phyloP scores from a whole-genome alignment of 2,888 invertebrate species.

The Plebejus melissa region DNA sequence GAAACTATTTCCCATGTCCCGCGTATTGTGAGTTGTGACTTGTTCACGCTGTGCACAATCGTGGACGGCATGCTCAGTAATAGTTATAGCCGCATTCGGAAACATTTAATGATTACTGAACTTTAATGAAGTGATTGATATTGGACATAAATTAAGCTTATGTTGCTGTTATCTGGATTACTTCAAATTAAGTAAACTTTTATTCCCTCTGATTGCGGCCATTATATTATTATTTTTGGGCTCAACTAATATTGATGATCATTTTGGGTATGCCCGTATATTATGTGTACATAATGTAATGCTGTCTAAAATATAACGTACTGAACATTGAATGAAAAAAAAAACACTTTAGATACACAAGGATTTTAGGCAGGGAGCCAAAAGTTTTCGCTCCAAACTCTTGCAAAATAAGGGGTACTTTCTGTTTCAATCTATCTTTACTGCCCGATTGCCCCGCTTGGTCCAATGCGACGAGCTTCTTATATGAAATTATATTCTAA shows the following conservation, averaged over 20 bases:
- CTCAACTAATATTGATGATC: too few relatives aligned
- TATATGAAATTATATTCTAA: conserved; percentile 14
- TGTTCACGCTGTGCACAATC: neutral
- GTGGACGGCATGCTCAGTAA: neutral
- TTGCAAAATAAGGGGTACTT: conserved; percentile 6
- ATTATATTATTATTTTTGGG: too few relatives aligned
- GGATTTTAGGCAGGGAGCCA: conserved; percentile 11
- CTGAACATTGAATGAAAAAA: neutral
- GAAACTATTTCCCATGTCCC: conserved; percentile 23
- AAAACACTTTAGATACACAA: neutral
- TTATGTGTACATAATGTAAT: neutral
- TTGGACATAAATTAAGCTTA: too few relatives aligned
- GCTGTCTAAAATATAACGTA: neutral
- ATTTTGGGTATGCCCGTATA: too few relatives aligned
- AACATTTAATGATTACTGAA: too few relatives aligned
- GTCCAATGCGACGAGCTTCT: neutral
- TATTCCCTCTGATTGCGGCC: too few relatives aligned
- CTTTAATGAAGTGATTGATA: too few relatives aligned
- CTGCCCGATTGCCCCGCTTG: conserved; percentile 5
- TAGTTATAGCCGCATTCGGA: too few relatives aligned
- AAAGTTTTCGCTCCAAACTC: conserved; percentile 15
- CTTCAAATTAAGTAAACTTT: too few relatives aligned
- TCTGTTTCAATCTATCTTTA: conserved; percentile 14
- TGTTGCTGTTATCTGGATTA: too few relatives aligned
- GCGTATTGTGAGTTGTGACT: conserved; percentile 7